Evolutionary conservation across 2,113 vertebrate genomes (phyloP), one percentile per base, ranked within the genome.

Genomic region (Gadus chalcogrammus): DNA sequence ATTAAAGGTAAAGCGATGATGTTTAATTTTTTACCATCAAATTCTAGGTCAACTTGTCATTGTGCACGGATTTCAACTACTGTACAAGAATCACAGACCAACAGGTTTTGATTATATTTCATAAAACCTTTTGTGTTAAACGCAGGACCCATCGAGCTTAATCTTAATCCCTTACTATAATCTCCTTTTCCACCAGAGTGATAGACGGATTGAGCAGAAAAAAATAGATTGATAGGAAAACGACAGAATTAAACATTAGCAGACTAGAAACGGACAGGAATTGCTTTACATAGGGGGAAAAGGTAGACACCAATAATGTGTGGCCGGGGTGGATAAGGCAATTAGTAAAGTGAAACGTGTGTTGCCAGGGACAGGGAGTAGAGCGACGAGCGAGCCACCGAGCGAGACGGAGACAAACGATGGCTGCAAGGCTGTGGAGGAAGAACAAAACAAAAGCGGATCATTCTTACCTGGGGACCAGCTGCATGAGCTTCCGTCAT

Each of bases 81-180:
- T 55, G 53, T 55, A 15, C 53, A 55, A 55, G 48, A 67, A 62
- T 72, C 48, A 64, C 27, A 76, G 17, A 12, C 55, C 28, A 56
- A 59, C 24, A 28, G 69, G 55, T 63, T 52, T 69, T 59, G 68
- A 78, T 78, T 72, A 65, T 24, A 64, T 72, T 85, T 78, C 77
- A 60, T 64, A 69, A 31, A 48, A 59, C 42, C 31, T 61, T 16
- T 60, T 79, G 61, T 56, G 12, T 74, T 27, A 58, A 65, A 38
- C 55, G 64, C 56, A 42, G 69, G 76, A 71, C 55, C 63, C 16
- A 65, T 65, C n/a, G 62, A 73, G 38, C 66, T 13, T 71, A 77
- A 75, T 82, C 74, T 81, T 74, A 77, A 77, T 81, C 70, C 64
- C 70, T 66, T 12, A 60, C 69, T 76, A 61, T 81, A 82, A 82